phyloP scores from a whole-genome alignment of 2,888 invertebrate species.

The Electrophaes corylata region DNA sequence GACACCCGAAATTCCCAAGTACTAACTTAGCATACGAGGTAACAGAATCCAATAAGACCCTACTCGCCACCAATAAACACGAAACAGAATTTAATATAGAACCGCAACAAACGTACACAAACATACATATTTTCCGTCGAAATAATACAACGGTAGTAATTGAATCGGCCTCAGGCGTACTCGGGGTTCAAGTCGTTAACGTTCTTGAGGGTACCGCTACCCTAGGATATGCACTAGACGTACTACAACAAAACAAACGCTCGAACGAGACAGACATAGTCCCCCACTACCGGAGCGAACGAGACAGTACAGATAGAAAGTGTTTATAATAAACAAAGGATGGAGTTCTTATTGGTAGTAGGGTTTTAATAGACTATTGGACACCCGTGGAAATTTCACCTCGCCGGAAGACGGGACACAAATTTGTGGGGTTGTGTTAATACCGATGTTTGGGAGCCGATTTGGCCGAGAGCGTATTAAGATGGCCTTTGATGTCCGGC shows the following conservation, averaged over 20 bases:
- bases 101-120: slow-evolving; percentile 69
- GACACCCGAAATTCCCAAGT: slow-evolving; percentile 16
- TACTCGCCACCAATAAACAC: slow-evolving; percentile 44
- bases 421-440: slow-evolving; percentile 56
- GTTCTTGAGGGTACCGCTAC: slow-evolving; percentile 71
- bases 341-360: slow-evolving; percentile 79
- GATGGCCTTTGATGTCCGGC: slow-evolving; percentile 73
- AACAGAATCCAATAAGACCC: slow-evolving; percentile 42
- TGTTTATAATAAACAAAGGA: slow-evolving; percentile 84
- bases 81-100: slow-evolving; percentile 66
- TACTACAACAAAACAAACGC: slow-evolving; percentile 72
- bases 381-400: slow-evolving; percentile 63
- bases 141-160: slow-evolving; percentile 83
- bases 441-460: slow-evolving; percentile 71
- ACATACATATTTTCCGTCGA: slow-evolving; percentile 81
- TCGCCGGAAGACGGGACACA: slow-evolving; percentile 61
- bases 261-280: slow-evolving; percentile 52
- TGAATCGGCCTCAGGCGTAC: slow-evolving; percentile 82
- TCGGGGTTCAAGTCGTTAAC: slow-evolving; percentile 78
- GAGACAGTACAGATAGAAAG: slow-evolving; percentile 64
- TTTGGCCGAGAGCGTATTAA: slow-evolving; percentile 78
- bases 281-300: slow-evolving; percentile 40
- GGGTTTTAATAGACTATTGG: slow-evolving; percentile 62
- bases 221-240: slow-evolving; percentile 69
- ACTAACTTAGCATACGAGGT: slow-evolving; percentile 31